A percentile compares a stretch with the other conserved stretches of the same genome.
Evolutionary conservation across 2,113 vertebrate species (phyloP).

Genomic region (Cettia cetti): DNA sequence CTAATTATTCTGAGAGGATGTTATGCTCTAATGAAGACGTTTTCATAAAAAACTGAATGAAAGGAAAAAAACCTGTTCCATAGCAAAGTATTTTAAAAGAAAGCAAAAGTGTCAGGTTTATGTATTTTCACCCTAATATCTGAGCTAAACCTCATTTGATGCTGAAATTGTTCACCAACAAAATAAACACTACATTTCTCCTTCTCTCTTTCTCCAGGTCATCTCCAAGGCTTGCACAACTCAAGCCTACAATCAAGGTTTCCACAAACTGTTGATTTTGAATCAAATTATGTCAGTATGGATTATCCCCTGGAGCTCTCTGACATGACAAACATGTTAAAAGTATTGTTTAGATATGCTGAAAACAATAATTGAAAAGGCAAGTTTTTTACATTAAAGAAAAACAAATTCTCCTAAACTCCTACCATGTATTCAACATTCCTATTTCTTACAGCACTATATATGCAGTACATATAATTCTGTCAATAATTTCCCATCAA

Average conservation of each 20-base stretch:
- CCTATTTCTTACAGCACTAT: neutral
- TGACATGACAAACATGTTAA: neutral
- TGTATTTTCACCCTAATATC: neutral
- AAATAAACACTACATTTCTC: neutral
- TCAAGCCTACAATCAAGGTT: neutral
- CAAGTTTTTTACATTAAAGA: neutral
- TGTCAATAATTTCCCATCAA: neutral
- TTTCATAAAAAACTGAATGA: neutral
- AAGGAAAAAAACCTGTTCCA: neutral
- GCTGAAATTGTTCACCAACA: neutral
- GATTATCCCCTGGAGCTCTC: neutral
- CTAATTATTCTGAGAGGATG: neutral
- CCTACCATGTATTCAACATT: neutral
- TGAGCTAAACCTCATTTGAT: neutral
- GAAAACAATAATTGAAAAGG: neutral
- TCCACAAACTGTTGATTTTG: neutral
- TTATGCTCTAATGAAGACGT: neutral
- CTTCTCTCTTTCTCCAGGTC: neutral
- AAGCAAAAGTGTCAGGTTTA: neutral
- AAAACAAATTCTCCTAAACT: neutral
- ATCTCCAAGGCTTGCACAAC: neutral
- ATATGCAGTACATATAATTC: neutral
- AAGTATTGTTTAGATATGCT: neutral
- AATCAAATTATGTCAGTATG: neutral
- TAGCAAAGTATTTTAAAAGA: neutral